These are phyloP conservation scores for Otolemur crassicaudatus DNA, from an alignment of 2,797 vertebrate species.

Conservation along the genomic window DNA sequence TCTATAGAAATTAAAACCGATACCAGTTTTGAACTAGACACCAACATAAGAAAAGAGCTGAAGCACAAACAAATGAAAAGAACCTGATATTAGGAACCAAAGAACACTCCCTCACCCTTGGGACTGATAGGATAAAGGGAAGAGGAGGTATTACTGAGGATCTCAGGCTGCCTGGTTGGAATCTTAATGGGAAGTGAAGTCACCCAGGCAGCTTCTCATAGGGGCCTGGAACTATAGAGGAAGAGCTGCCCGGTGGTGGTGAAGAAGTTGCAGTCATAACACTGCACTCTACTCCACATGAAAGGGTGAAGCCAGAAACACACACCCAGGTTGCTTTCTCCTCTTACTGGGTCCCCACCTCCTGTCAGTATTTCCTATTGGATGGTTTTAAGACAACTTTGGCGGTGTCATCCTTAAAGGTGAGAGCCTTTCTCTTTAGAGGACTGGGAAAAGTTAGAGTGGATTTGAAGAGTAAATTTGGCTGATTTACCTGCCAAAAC, in stretches of 20 bases:
- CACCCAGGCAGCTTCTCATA: not conserved
- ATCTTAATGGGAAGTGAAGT: not conserved
- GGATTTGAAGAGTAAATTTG: not conserved
- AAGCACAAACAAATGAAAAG: not conserved
- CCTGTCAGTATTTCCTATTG: not conserved
- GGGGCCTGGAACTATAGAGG: not conserved
- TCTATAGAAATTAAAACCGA: not conserved
- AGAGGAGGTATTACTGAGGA: not conserved
- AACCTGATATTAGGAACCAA: not conserved
- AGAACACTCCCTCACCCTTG: not conserved
- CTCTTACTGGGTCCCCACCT: not conserved
- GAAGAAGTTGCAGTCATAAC: not conserved
- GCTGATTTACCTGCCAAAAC: not conserved
- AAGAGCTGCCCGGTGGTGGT: accelerated
- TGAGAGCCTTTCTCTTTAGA: not conserved
- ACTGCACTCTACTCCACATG: accelerated
- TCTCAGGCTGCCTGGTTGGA: not conserved
- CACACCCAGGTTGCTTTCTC: not conserved
- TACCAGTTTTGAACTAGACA: not conserved
- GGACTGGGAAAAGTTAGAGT: not conserved
- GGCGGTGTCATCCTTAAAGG: not conserved
- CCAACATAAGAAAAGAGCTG: not conserved
- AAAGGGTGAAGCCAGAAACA: not conserved
- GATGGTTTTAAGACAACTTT: not conserved
- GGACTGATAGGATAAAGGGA: not conserved